These are phyloP conservation scores for Dasypolia templi DNA, from an alignment of 2,888 invertebrate genomes.

Conservation along the genomic window DNA sequence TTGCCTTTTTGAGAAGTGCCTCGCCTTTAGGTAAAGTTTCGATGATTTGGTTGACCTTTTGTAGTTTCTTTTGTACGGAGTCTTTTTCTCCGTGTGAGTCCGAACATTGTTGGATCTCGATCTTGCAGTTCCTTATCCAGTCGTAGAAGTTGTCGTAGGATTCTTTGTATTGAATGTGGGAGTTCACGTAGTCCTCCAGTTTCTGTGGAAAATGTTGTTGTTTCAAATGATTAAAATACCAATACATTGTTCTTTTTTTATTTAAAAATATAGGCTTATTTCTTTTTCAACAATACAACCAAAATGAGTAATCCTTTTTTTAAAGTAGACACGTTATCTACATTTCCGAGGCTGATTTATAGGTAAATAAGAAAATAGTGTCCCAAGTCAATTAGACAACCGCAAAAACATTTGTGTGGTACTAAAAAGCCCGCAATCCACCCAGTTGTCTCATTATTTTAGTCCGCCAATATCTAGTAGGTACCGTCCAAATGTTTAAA, in stretches of 20 bases:
- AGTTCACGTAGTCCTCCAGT: constrained; percentile 95
- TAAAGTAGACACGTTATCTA: not conserved
- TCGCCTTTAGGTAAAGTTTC: constrained; percentile 93
- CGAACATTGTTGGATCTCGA: constrained; percentile 95
- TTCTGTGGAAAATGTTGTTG: constrained; percentile 80
- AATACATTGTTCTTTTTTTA: too few relatives aligned
- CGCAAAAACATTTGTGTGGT: not conserved
- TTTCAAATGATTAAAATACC: not conserved
- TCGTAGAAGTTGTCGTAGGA: constrained; percentile 95
- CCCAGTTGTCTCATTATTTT: too few relatives aligned
- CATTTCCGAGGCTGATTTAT: not conserved
- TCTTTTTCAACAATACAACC: not conserved
- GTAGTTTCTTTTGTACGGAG: constrained; percentile 93
- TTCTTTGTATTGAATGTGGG: constrained; percentile 96
- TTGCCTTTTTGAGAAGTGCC: constrained; percentile 93
- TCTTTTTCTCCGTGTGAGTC: constrained; percentile 97
- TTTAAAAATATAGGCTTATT: not conserved
- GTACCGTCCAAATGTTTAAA: too few relatives aligned
- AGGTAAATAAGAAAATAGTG: not conserved
- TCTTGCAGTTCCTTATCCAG: constrained; percentile 95
- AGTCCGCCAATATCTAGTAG: not conserved
- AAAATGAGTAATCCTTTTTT: not conserved
- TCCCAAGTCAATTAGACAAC: not conserved
- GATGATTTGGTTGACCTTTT: constrained; percentile 93
- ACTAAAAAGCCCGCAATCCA: not conserved